These are phyloP conservation scores for Tipula unca DNA, from an alignment of 2,888 invertebrate species.

Conservation along the genomic window DNA sequence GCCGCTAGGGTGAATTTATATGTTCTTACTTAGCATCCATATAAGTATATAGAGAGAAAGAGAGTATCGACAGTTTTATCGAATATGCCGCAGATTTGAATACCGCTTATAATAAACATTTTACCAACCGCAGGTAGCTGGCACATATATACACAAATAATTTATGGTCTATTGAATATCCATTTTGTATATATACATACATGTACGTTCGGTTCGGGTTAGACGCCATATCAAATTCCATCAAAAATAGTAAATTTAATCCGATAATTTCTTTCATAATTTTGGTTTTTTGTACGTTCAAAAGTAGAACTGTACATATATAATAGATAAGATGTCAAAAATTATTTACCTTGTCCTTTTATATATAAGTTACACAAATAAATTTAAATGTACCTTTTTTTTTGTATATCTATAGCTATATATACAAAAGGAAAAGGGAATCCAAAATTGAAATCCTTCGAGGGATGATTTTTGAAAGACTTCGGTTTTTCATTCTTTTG, in stretches of 20 bases:
- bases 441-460: not conserved
- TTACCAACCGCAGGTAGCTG: not conserved
- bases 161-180: not conserved
- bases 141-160: not conserved
- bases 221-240: constrained; percentile 8
- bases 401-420: not conserved
- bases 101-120: not conserved
- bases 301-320: not conserved
- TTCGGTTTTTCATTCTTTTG: not conserved
- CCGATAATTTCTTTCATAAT: not conserved
- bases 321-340: not conserved
- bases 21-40: not conserved
- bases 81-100: not conserved
- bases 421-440: not conserved
- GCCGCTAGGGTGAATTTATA: not conserved
- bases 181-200: not conserved
- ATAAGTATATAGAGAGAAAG: not conserved
- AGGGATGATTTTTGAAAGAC: not conserved
- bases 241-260: not conserved
- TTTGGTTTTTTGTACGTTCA: not conserved
- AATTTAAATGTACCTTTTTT: not conserved
- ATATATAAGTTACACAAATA: not conserved
- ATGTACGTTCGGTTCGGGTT: not conserved
- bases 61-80: not conserved
- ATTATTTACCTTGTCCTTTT: not conserved